Base-by-base conservation (phyloP, 2,888 invertebrate genomes). In the Dicranocentrus wangi region DNA sequence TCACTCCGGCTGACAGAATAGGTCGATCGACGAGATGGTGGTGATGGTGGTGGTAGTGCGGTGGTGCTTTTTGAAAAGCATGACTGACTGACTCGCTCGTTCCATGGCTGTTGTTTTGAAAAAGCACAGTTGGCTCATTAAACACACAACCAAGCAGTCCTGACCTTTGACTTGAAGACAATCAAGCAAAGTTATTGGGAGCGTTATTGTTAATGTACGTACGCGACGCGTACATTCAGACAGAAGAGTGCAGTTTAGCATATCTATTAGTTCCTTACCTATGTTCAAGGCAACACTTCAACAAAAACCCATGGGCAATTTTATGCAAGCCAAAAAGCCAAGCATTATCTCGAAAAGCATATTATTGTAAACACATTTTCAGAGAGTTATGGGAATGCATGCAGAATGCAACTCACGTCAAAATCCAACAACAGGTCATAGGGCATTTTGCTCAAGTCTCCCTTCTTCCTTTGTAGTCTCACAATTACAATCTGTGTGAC, bases 121-220 rank as follows among this genome's bases (percentile, higher is more conserved):
- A 42, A 7, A 7, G n/a, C 13, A 61, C 39, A 19, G 23, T 19
- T 43, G 5, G 19, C 42, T 65, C 27, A 19, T 65, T 42, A 42
- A 42, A 28, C 7, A 2, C 13, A 23, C 15, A 21, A 23, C 5
- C 42, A 23, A 65, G 27, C 25, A 21, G 42, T 23, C 43, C 42
- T 65, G 65, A 65, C 65, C 65, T 65, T 65, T 65, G 43, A 43
- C 65, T 65, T 42, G 15, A 28, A 65, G 25, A 65, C 21, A 65
- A 65, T 43, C 61, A 61, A 55, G 23, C 47, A 47, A 47, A 15
- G n/a, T 10, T 47, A 47, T 47, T 47, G 47, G 17, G 47, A 55
- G 23, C 55, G 15, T 21, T 47, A 47, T 47, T n/a, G 47, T 55
- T 55, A 21, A 1, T 55, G 15, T 15, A 55, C 7, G 8, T 55